Base-by-base conservation (phyloP, 2,797 vertebrate species). In the Heteromormyrus szaboi region DNA sequence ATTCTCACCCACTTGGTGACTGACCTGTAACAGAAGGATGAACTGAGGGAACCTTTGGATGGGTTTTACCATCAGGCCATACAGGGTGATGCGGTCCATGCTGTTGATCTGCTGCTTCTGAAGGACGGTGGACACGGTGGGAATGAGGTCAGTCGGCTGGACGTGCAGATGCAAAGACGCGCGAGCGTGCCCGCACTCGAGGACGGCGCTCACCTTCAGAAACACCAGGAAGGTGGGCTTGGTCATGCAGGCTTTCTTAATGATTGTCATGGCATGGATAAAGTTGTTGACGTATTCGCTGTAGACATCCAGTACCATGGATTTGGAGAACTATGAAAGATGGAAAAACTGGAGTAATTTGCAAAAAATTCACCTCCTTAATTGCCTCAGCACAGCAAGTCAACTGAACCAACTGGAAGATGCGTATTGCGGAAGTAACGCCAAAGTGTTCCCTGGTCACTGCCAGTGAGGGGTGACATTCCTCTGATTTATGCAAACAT, bases 41-140 rank as follows among this genome's bases (percentile, higher is more conserved):
- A 99, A 99, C 94, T 99, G 98, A 0, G 98, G 98, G 91, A 99
- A 99, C 59, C 98, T 95, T 89, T 99, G 98, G 92, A 99, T 98
- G 79, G 98, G 98, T 62, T 99, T 99, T 91, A 99, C 98, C 98
- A 99, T 99, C 90, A 99, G 93, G 85, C 98, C 98, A 0, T 99
- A 99, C 46, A 99, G 96, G 0, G 98, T 99, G 93, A 99, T 98
- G 0, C 98, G 96, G 94, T 99, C 98, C 0, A 95, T 86, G 0
- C 98, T 99, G 48, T 96, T 95, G 0, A 97, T 97, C 94, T 99
- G 98, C 90, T 98, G 97, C 92, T 96, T 97, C 98, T 99, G 93
- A 29, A 62, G 46, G 41, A 72, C n/a, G 22, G 25, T 19, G 50
- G 29, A 48, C 72, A 37, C 44, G 51, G 51, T 62, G 19, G 17